phyloP scores from a whole-genome alignment of 2,888 invertebrate species.

The Drosophila hamatofila region DNA sequence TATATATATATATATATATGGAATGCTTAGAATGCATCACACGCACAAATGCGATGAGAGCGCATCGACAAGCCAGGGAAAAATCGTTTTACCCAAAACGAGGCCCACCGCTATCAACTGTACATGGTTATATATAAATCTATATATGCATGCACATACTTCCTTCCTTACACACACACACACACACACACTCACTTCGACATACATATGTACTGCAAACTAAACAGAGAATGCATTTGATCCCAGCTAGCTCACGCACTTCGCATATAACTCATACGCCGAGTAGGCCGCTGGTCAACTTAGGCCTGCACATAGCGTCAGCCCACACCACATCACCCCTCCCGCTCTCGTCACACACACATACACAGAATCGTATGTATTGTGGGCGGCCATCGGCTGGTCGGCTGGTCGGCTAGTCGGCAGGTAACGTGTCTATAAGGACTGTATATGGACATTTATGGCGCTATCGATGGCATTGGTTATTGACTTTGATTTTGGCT shows the following conservation, averaged over 20 bases:
- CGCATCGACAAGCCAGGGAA: constrained; percentile 68
- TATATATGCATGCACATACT: neutral
- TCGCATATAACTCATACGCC: constrained; percentile 70
- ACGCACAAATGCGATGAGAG: constrained; percentile 12
- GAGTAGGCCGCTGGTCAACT: constrained; percentile 49
- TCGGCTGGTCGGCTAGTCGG: neutral
- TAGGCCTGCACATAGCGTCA: constrained; percentile 43
- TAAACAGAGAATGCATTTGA: constrained; percentile 62
- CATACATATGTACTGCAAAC: constrained; percentile 22
- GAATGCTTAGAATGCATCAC: neutral
- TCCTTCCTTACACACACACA: neutral
- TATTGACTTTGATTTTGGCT: constrained; percentile 75
- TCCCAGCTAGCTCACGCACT: constrained; percentile 60
- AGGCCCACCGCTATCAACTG: constrained; percentile 1
- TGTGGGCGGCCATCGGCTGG: neutral
- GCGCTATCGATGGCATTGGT: constrained; percentile 79
- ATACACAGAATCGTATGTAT: constrained; percentile 6
- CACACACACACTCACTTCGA: neutral
- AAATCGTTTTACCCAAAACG: constrained; percentile 41
- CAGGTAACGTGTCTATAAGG: constrained; percentile 27
- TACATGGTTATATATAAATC: constrained; percentile 5
- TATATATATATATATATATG: neutral
- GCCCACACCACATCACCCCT: neutral
- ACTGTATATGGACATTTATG: constrained; percentile 57
- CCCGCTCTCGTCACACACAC: neutral